Base-by-base conservation (phyloP, 2,113 vertebrate genomes). In the Marmota flaviventris region DNA sequence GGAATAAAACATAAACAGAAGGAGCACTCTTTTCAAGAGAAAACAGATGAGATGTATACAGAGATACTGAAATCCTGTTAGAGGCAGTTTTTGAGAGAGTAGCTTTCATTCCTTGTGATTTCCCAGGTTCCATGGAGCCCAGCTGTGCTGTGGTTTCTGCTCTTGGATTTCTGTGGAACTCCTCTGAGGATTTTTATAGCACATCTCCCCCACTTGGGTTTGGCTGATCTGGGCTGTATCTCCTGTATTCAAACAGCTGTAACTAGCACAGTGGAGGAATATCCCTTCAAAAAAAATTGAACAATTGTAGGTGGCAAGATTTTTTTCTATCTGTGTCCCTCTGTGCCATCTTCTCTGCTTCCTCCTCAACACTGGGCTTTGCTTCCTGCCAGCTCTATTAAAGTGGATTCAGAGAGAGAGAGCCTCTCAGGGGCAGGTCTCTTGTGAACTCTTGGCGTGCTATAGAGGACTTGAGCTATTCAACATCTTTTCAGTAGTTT, bases 121-220 rank as follows among this genome's bases (percentile, higher is more conserved):
- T 89, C 94, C 65, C 37, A 61, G 39, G 42, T 92, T 48, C 32
- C 18, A 8, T 13, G 56, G 73, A 75, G 1, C 34, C 78, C 25
- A 25, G n/a, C 34, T 81, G 65, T 37, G 51, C 37, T 32, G 10
- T 76, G 70, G n/a, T 75, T 81, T 63, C 82, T 88, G 34, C 61
- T 88, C 56, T 77, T 93, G 16, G 53, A 34, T 63, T 95, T 94
- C 70, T 29, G 25, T 76, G 84, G 56, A 58, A 93, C 87, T 95
- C 42, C 84, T 90, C 56, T 63, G 67, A 48, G 20, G 92, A 77
- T 92, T 97, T 96, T 95, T 76, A 27, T 53, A 92, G 56, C 29
- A 20, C n/a, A 53, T 85, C 37, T 69, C 53, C 34, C 65, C 34
- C n/a, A 61, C 65, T 25, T 61, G 39, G 34, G n/a, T 81, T 88